Percentiles rank a stretch among this genome's conserved stretches.
Conservation (phyloP, 2,888 invertebrate species). For the Acanthosoma haemorrhoidale region DNA sequence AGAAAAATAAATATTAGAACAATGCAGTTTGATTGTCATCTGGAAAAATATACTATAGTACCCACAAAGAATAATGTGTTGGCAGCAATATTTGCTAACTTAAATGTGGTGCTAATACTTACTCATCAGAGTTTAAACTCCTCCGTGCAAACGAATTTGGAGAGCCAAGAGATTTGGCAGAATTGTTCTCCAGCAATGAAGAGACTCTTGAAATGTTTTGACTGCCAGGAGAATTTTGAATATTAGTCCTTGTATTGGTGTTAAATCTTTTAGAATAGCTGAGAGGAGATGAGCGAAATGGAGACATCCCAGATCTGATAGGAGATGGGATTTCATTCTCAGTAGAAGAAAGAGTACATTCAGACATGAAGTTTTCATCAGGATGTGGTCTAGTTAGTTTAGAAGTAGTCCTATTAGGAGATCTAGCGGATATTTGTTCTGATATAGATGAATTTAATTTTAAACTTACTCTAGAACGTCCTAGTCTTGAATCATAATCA, state of each 20-base stretch:
- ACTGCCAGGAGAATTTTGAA: background rate
- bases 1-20: too few relatives aligned
- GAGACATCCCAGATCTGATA: background rate
- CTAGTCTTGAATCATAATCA: slow-evolving; percentile 21
- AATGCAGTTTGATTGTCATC: too few relatives aligned
- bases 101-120: too few relatives aligned
- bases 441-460: background rate
- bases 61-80: too few relatives aligned
- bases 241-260: background rate
- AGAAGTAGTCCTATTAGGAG: background rate
- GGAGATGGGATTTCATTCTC: background rate
- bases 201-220: background rate
- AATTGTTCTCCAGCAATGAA: background rate
- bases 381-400: background rate
- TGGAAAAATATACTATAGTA: too few relatives aligned
- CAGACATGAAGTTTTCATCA: slow-evolving; percentile 14
- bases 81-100: too few relatives aligned
- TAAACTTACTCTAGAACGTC: background rate
- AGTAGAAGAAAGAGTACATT: background rate
- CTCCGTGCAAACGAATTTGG: background rate
- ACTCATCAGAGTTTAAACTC: background rate
- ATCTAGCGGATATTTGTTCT: background rate
- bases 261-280: slow-evolving; percentile 17
- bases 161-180: background rate
- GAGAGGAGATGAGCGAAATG: background rate